Base-by-base conservation (phyloP, 2,888 invertebrate genomes). In the Tetramorium bicarinatum region DNA sequence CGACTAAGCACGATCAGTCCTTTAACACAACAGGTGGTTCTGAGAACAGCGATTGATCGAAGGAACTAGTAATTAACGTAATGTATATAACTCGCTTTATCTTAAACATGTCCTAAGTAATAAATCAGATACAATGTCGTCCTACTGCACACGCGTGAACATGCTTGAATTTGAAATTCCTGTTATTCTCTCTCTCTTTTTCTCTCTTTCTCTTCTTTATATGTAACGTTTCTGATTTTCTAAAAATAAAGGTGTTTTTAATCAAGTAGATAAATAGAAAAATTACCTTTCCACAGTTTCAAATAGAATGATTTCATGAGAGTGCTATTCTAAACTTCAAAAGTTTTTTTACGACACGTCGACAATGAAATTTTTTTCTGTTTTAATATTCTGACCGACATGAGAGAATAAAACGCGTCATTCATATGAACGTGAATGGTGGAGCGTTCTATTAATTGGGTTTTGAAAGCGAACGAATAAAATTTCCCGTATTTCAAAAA, bases 21-120 rank as follows among this genome's bases (percentile, higher is more conserved):
- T 76, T 84, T 47, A 38, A 86, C 77, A 89, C 89, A 89, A 89
- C 89, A 89, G 89, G 89, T 89, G 89, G 89, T 86, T 85, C 85
- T 59, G 79, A 85, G 86, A 72, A 81, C 71, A 76, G 79, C 82
- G 82, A 86, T 84, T 89, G 87, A 89, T 89, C 82, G 89, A 86
- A 89, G 86, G 86, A 89, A 64, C 49, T 52, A 29, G 67, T 87
- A 86, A 86, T 89, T 85, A 80, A 83, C 56, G 79, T 61, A 71
- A 80, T 59, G 34, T 80, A 59, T 79, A 71, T 47, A 71, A 71
- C 59, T 49, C 47, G 59, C 79, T 49, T 80, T 80, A 80, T 80
- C 79, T 71, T 25, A 18, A 38, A 49, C 59, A 41, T 66, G 54
- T 66, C 29, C 47, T 18, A 49, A 80, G 71, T 61, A 71, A 71